Percentiles rank a stretch among this genome's conserved stretches.
Evolutionary conservation across 2,888 invertebrate genomes (phyloP).

Genomic region (Leucophora obtusa): DNA sequence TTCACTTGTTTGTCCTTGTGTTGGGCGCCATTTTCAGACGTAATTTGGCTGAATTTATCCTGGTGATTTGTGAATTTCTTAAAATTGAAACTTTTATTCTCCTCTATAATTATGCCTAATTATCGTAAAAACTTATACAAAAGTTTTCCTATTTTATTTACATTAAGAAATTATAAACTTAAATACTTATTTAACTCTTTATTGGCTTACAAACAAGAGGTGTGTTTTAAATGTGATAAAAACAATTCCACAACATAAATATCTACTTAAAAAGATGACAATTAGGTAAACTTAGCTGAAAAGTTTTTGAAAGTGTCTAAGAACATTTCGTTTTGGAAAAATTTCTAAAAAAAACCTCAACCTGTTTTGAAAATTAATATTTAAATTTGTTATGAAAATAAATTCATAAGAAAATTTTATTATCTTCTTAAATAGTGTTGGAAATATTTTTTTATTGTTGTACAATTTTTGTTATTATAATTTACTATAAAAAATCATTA

Average conservation of each 20-base stretch:
- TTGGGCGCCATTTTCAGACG: too few relatives aligned
- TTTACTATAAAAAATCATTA: slow-evolving; percentile 17
- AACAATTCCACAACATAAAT: not conserved
- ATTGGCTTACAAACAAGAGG: not conserved
- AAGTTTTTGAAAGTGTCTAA: not conserved
- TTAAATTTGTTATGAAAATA: not conserved
- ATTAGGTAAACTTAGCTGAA: not conserved
- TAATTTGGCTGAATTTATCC: too few relatives aligned
- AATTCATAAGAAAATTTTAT: too few relatives aligned
- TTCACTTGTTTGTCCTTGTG: too few relatives aligned
- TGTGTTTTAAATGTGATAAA: not conserved
- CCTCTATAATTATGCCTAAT: not conserved
- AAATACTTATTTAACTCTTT: not conserved
- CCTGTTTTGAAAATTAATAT: not conserved
- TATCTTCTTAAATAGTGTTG: too few relatives aligned
- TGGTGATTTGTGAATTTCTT: too few relatives aligned
- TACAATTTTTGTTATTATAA: not conserved
- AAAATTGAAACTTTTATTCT: not conserved
- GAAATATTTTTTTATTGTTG: not conserved
- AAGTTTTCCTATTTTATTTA: not conserved
- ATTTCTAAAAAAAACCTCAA: not conserved
- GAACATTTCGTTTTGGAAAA: not conserved
- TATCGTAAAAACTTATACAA: not conserved
- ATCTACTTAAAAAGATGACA: not conserved
- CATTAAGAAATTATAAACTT: not conserved